Conservation (phyloP, 2,797 vertebrate species). For the Tenualosa ilisha region DNA sequence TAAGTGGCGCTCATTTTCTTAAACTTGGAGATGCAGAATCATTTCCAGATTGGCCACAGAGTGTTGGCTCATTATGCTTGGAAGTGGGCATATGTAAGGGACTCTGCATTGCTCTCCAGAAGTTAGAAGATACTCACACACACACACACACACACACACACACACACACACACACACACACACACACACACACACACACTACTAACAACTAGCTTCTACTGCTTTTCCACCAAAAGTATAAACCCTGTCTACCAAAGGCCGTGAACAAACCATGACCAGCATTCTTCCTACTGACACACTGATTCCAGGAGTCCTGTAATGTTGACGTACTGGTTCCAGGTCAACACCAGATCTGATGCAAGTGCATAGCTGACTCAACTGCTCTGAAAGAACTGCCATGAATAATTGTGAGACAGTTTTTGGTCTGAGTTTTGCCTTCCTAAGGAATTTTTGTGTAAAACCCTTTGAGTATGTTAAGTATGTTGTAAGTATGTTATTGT, state of each 20-base stretch:
- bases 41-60: constrained; percentile 76
- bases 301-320: not conserved
- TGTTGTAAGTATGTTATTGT: no score
- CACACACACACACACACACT: not conserved
- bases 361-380: not conserved
- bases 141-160: not conserved
- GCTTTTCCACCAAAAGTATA: not conserved
- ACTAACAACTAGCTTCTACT: not conserved
- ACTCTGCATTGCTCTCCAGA: not conserved
- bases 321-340: not conserved
- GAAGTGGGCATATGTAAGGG: constrained; percentile 21
- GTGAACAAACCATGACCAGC: not conserved
- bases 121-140: not conserved
- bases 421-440: no score
- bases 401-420: no score
- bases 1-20: constrained; percentile 77
- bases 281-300: not conserved
- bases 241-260: not conserved
- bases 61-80: constrained; percentile 41
- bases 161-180: not conserved
- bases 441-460: no score
- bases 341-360: not conserved
- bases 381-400: not conserved
- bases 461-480: no score
- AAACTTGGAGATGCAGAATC: constrained; percentile 71